These are phyloP conservation scores for Dolichopus griseipennis DNA, from an alignment of 2,888 invertebrate species.

Conservation along the genomic window DNA sequence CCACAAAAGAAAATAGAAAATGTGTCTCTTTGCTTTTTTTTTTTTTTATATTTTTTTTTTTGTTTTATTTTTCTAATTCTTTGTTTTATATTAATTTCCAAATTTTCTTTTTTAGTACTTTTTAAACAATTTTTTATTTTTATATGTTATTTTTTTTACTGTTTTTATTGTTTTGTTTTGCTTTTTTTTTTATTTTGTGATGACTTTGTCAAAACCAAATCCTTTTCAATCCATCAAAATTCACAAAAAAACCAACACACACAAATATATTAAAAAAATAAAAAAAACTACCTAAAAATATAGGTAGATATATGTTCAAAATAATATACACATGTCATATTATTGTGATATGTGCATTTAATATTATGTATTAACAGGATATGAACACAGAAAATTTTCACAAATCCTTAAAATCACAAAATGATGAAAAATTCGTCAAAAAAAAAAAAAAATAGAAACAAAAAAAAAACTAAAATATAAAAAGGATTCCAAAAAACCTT, in stretches of 20 bases:
- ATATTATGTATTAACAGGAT: background rate
- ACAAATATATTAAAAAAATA: background rate
- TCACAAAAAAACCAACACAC: background rate
- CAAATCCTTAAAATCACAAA: background rate
- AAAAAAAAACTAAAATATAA: background rate
- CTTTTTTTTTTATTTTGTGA: background rate
- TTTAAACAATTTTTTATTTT: background rate
- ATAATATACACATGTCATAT: background rate
- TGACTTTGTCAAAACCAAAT: background rate
- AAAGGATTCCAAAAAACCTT: background rate
- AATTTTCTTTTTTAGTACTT: too few species aligned
- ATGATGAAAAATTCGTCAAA: conserved; percentile 4
- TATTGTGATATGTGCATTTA: background rate
- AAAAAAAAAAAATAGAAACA: background rate
- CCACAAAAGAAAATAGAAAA: too few species aligned
- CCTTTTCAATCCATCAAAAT: conserved; percentile 1
- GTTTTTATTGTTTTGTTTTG: too few species aligned
- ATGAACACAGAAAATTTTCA: background rate
- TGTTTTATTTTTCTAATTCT: background rate
- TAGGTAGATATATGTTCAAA: background rate
- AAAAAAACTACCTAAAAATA: background rate
- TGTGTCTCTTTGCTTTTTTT: too few species aligned
- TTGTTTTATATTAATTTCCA: background rate
- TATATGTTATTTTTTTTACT: background rate
- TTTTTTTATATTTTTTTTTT: background rate